A percentile compares a stretch with the other conserved stretches of the same genome.
Evolutionary conservation across 2,797 vertebrate genomes (phyloP).

Genomic region (Pipistrellus kuhlii): DNA sequence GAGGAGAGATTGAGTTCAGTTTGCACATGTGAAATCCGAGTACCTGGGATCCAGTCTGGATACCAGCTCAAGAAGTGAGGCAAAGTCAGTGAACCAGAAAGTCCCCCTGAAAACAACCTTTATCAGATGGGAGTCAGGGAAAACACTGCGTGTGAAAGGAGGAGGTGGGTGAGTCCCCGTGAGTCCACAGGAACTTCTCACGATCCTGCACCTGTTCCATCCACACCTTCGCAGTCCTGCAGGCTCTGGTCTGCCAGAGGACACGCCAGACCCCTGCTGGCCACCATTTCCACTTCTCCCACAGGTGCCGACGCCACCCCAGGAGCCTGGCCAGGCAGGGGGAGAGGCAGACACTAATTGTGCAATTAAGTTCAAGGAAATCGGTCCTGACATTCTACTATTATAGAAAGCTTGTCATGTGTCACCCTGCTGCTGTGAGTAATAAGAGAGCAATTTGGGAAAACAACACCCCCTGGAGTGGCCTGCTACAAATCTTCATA

Average conservation of each 20-base stretch:
- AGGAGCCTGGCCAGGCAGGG: background rate
- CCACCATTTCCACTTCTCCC: background rate
- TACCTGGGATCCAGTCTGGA: background rate
- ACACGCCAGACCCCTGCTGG: background rate
- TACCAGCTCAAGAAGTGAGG: background rate
- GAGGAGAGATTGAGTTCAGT: background rate
- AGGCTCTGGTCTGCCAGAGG: background rate
- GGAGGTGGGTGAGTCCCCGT: background rate
- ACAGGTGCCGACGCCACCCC: background rate
- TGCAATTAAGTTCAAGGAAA: background rate
- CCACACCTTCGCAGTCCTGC: too few species aligned
- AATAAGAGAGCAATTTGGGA: background rate
- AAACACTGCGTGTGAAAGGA: background rate
- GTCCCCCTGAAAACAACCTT: background rate
- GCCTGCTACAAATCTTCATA: background rate
- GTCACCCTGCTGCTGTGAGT: background rate
- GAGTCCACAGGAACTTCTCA: background rate
- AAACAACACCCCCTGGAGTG: background rate
- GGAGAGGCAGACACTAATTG: conserved; percentile 34
- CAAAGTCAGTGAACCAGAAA: background rate
- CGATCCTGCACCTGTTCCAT: background rate
- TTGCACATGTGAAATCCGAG: background rate
- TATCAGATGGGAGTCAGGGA: background rate
- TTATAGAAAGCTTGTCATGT: background rate
- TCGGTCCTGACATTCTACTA: background rate